Percentiles rank a stretch among this genome's conserved stretches.
Conservation (phyloP, 2,888 invertebrate species). For the Lysandra bellargus region DNA sequence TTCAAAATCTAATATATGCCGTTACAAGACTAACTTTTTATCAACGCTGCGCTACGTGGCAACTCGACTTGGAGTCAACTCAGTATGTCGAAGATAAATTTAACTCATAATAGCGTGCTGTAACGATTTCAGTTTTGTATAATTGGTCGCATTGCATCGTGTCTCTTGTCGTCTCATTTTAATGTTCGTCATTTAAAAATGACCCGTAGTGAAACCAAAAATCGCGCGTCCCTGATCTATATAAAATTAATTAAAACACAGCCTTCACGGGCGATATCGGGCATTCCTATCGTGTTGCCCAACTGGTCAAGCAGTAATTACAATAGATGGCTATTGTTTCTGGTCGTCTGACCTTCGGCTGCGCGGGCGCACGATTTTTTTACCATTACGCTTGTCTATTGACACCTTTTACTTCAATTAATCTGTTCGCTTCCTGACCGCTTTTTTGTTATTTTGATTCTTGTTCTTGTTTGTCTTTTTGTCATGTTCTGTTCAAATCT, state of each 20-base stretch:
- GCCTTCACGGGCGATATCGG: conserved; percentile 43
- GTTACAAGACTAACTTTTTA: too few species aligned
- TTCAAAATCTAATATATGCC: too few species aligned
- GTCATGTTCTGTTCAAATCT: background rate
- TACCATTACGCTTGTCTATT: conserved; percentile 55
- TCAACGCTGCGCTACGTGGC: too few species aligned
- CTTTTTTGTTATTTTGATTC: conserved; percentile 30
- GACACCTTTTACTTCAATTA: conserved; percentile 26
- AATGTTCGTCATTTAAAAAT: too few species aligned
- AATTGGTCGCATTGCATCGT: too few species aligned
- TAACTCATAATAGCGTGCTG: too few species aligned
- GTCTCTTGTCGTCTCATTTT: too few species aligned
- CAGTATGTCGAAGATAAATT: too few species aligned
- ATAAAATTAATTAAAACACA: conserved; percentile 20
- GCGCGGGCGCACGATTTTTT: conserved; percentile 71
- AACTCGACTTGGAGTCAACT: too few species aligned
- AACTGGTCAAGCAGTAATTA: conserved; percentile 75
- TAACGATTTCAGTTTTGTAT: too few species aligned
- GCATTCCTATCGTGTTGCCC: conserved; percentile 64
- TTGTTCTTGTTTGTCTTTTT: background rate
- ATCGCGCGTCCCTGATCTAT: conserved; percentile 14
- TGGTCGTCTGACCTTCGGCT: conserved; percentile 74
- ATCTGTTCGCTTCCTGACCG: conserved; percentile 12
- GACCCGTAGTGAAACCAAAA: background rate
- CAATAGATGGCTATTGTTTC: conserved; percentile 77